Conservation (phyloP, 2,797 vertebrate genomes). For the Propithecus deckenii region DNA sequence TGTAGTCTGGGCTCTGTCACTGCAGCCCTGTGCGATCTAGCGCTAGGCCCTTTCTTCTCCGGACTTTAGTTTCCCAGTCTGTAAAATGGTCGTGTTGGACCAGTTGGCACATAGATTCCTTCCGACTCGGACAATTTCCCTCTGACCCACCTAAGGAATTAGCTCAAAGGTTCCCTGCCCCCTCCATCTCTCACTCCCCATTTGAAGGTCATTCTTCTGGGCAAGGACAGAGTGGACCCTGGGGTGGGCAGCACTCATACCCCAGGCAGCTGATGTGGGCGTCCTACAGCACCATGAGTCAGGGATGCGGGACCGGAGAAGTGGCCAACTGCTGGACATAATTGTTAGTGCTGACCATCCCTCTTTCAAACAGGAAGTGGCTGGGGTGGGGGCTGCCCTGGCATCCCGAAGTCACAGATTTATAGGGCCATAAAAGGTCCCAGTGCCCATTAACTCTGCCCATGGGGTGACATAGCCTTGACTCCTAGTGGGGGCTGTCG, state of each 20-base stretch:
- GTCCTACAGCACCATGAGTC: conserved; percentile 53
- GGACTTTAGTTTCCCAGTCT: conserved; percentile 49
- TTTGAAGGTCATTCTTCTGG: conserved; percentile 8
- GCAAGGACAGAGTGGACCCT: background rate
- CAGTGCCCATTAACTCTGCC: conserved; percentile 66
- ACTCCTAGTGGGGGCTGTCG: background rate
- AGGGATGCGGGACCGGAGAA: conserved; percentile 43
- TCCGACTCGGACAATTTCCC: background rate
- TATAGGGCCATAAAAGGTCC: conserved; percentile 68
- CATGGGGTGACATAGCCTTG: background rate
- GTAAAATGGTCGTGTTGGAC: background rate
- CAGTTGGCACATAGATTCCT: background rate
- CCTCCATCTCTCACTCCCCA: background rate
- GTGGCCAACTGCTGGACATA: conserved; percentile 65
- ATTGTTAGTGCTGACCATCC: conserved; percentile 72
- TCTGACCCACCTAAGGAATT: background rate
- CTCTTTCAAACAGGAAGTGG: conserved; percentile 79
- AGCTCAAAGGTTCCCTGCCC: background rate
- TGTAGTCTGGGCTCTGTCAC: background rate
- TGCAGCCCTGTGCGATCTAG: background rate
- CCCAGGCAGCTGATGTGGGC: conserved; percentile 21
- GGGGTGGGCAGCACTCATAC: background rate
- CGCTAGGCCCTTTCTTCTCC: conserved; percentile 4
- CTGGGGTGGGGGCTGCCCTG: conserved; percentile 63
- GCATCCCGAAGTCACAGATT: conserved; percentile 68